Conservation (phyloP, 1,140 invertebrate genomes). For the Bombus pyrosoma region DNA sequence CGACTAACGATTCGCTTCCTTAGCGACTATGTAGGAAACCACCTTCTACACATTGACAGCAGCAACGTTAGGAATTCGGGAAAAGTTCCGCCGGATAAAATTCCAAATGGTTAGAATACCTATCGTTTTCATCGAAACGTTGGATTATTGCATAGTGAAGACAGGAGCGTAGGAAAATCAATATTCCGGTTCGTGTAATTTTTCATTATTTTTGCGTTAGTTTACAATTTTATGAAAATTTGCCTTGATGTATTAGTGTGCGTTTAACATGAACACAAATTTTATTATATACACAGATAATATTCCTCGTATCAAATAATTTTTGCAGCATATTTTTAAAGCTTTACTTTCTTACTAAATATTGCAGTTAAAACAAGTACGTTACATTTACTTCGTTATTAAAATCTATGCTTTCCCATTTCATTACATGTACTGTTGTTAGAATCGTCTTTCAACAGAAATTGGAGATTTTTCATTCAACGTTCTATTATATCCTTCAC, state of each 20-base stretch:
- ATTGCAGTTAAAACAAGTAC: background rate
- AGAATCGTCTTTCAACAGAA: background rate
- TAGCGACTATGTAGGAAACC: constrained; percentile 8
- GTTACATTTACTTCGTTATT: background rate
- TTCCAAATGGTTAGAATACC: background rate
- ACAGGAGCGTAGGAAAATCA: background rate
- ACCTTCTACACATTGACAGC: constrained; percentile 40
- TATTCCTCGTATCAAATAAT: background rate
- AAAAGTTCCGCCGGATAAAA: background rate
- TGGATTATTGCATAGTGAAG: background rate
- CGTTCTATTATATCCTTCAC: background rate
- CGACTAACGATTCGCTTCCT: constrained; percentile 60
- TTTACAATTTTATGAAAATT: background rate
- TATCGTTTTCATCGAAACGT: background rate
- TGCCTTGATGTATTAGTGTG: too few species aligned
- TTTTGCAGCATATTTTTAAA: background rate
- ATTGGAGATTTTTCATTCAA: background rate
- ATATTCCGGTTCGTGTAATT: background rate
- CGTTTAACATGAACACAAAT: too few species aligned
- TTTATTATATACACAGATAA: background rate
- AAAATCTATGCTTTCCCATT: background rate
- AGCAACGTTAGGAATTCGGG: constrained; percentile 50
- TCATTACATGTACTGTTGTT: too few species aligned
- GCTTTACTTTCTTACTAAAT: background rate
- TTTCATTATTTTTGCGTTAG: background rate